Evolutionary conservation across 2,888 invertebrate species (phyloP).

Genomic region (Lycocerus yunnanus): DNA sequence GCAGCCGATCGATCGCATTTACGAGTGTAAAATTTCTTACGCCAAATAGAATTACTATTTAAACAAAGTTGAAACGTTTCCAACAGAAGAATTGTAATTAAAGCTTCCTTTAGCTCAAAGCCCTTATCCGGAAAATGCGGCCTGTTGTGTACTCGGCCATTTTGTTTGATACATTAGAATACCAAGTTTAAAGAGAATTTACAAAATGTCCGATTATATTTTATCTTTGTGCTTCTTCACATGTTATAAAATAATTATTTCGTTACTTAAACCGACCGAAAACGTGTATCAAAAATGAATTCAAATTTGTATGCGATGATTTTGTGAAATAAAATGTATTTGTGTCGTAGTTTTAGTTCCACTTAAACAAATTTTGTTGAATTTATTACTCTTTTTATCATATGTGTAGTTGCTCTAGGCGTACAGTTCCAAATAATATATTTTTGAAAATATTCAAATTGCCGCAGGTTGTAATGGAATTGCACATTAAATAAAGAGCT

Average conservation of each 20-base stretch:
- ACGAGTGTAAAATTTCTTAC: constrained; percentile 18
- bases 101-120: constrained; percentile 27
- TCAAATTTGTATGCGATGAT: not conserved
- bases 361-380: constrained; percentile 1
- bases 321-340: not conserved
- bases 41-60: constrained; percentile 24
- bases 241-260: not conserved
- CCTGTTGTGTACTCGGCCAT: constrained; percentile 30
- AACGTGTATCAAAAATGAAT: not conserved
- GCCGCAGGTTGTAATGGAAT: constrained; percentile 55
- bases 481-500: constrained; percentile 36
- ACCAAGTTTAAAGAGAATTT: constrained; percentile 30
- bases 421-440: constrained; percentile 43
- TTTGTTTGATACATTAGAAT: constrained; percentile 35
- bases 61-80: constrained; percentile 28
- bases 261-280: not conserved
- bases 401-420: not conserved
- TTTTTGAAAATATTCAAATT: constrained; percentile 49
- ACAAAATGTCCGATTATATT: constrained; percentile 24
- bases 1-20: not conserved
- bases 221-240: not conserved
- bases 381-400: constrained; percentile 1
- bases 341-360: not conserved
- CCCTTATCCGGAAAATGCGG: constrained; percentile 27
- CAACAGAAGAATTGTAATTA: constrained; percentile 28